Evolutionary conservation across 2,797 vertebrate genomes (phyloP).

Genomic region (Sebastes variabilis): DNA sequence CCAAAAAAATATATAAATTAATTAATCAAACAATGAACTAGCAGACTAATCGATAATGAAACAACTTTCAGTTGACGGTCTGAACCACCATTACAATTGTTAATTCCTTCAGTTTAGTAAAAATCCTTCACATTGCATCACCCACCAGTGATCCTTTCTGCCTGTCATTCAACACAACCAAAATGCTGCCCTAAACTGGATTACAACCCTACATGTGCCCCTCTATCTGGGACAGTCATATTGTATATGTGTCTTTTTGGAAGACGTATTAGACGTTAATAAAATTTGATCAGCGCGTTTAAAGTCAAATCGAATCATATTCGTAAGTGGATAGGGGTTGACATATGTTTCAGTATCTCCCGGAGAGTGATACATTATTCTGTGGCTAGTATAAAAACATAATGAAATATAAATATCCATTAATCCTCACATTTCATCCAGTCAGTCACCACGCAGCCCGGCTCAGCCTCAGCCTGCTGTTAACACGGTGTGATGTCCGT

Average conservation of each 20-base stretch:
- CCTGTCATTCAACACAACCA: conserved; percentile 54
- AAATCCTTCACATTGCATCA: conserved; percentile 66
- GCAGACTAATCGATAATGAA: neutral
- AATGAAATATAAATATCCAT: conserved; percentile 99
- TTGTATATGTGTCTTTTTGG: conserved; percentile 86
- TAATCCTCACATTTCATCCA: conserved; percentile 94
- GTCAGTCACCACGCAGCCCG: conserved; percentile 83
- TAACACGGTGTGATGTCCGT: conserved; percentile 75
- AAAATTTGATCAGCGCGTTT: conserved; percentile 95
- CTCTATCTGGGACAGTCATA: conserved; percentile 81
- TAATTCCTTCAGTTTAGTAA: neutral
- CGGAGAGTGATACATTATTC: conserved; percentile 92
- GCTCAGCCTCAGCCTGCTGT: conserved; percentile 86
- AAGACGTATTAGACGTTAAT: conserved; percentile 92
- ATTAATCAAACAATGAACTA: neutral
- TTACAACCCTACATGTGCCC: conserved; percentile 76
- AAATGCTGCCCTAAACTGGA: conserved; percentile 76
- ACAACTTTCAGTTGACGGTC: neutral
- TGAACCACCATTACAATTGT: neutral
- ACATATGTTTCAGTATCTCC: conserved; percentile 98
- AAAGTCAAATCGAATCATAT: conserved; percentile 95
- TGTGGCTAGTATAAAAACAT: conserved; percentile 91
- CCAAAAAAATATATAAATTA: neutral
- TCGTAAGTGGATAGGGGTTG: conserved; percentile 92
- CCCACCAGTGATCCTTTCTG: conserved; percentile 65